These are phyloP conservation scores for Thermophis baileyi DNA, from an alignment of 2,113 vertebrate species.

Conservation along the genomic window DNA sequence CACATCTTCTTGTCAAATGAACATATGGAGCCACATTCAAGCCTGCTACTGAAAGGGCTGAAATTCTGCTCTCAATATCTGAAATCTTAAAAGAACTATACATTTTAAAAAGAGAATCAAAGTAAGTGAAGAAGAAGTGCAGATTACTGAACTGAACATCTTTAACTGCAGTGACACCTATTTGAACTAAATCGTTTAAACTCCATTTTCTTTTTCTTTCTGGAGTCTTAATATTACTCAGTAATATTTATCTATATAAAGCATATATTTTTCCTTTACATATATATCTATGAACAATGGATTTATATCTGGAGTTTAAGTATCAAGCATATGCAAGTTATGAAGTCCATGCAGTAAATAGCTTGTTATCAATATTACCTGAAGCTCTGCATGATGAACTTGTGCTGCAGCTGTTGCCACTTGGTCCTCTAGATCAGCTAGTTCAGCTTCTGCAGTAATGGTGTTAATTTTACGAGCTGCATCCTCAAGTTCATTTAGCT, in stretches of 20 bases:
- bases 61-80: constrained; percentile 95
- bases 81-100: constrained; percentile 81
- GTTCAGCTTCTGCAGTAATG: constrained; percentile 80
- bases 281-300: neutral
- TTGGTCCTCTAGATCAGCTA: constrained; percentile 90
- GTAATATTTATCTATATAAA: neutral
- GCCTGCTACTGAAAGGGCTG: constrained; percentile 90
- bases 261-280: neutral
- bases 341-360: neutral
- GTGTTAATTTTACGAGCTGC: constrained; percentile 86
- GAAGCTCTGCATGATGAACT: constrained; percentile 91
- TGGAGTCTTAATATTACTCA: neutral
- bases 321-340: neutral
- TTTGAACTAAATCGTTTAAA: constrained; percentile 7
- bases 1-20: constrained; percentile 75
- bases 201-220: neutral
- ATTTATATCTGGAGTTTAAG: neutral
- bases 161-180: constrained; percentile 43
- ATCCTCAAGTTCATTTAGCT: constrained; percentile 82
- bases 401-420: constrained; percentile 92
- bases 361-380: constrained; percentile 70
- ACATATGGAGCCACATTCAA: constrained; percentile 88
- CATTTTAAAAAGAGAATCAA: constrained; percentile 53
- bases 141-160: neutral
- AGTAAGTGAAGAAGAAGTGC: neutral